Evolutionary conservation across 2,888 invertebrate genomes (phyloP).

Genomic region (Bombyx huttoni): DNA sequence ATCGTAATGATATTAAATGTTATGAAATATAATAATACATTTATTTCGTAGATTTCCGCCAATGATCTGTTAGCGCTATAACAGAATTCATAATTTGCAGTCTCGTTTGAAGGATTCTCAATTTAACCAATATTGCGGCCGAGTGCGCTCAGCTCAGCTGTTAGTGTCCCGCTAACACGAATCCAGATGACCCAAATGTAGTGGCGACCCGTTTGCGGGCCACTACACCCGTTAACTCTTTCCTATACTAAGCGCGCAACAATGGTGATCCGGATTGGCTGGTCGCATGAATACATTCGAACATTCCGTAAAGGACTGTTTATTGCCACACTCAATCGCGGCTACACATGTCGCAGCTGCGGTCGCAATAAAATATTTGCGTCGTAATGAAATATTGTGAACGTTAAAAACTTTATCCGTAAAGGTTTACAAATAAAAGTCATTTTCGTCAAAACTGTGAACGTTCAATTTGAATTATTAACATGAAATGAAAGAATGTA

Average conservation of each 20-base stretch:
- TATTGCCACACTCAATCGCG: slow-evolving; percentile 26
- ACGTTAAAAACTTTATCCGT: background rate
- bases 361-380: slow-evolving; percentile 50
- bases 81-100: background rate
- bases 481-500: too few relatives aligned
- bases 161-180: slow-evolving; percentile 33
- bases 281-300: slow-evolving; percentile 4
- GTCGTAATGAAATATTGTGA: slow-evolving; percentile 28
- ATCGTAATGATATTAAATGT: slow-evolving; percentile 10
- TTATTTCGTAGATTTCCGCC: background rate
- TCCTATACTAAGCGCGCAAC: slow-evolving; percentile 12
- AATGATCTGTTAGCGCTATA: background rate
- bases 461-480: background rate
- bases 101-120: slow-evolving; percentile 16
- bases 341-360: slow-evolving; percentile 52
- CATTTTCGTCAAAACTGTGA: background rate
- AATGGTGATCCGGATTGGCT: background rate
- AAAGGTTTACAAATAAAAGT: background rate
- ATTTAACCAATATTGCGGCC: slow-evolving; percentile 22
- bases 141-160: slow-evolving; percentile 21
- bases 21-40: background rate
- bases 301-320: slow-evolving; percentile 15
- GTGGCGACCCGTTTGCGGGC: slow-evolving; percentile 36
- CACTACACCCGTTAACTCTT: slow-evolving; percentile 30
- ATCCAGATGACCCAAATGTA: slow-evolving; percentile 45